phyloP scores from a whole-genome alignment of 2,797 vertebrate genomes.

The Anguilla obscura region DNA sequence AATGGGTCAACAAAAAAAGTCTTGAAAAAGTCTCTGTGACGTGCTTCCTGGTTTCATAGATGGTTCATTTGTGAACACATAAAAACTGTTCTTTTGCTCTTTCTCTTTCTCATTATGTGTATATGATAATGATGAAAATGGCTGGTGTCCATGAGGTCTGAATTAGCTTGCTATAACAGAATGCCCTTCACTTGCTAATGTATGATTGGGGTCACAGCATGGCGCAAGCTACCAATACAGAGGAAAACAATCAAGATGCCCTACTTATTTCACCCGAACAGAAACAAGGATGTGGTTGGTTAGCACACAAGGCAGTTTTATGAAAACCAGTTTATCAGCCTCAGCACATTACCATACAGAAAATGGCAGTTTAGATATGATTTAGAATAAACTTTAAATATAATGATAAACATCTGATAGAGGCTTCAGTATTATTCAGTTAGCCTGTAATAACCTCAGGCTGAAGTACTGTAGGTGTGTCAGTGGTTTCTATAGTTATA shows the following conservation, averaged over 20 bases:
- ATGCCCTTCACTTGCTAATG: neutral
- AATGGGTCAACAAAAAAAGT: neutral
- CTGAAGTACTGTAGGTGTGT: neutral
- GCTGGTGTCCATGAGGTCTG: neutral
- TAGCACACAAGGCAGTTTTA: neutral
- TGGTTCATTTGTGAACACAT: neutral
- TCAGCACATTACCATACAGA: neutral
- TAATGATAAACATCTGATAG: neutral
- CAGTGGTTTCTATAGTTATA: neutral
- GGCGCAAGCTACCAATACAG: neutral
- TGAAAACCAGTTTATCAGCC: neutral
- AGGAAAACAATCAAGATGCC: neutral
- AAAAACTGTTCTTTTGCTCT: neutral
- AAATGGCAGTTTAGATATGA: neutral
- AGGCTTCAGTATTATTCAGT: neutral
- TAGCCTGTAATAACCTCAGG: neutral
- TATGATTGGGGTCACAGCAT: neutral
- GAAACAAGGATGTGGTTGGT: constrained; percentile 18
- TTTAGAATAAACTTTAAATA: neutral
- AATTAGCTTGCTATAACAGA: neutral
- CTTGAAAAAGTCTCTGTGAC: neutral
- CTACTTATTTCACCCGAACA: neutral
- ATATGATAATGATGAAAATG: neutral
- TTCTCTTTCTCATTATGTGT: neutral
- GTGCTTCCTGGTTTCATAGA: neutral